Base-by-base conservation (phyloP, 2,888 invertebrate species). In the Hyles lineata region DNA sequence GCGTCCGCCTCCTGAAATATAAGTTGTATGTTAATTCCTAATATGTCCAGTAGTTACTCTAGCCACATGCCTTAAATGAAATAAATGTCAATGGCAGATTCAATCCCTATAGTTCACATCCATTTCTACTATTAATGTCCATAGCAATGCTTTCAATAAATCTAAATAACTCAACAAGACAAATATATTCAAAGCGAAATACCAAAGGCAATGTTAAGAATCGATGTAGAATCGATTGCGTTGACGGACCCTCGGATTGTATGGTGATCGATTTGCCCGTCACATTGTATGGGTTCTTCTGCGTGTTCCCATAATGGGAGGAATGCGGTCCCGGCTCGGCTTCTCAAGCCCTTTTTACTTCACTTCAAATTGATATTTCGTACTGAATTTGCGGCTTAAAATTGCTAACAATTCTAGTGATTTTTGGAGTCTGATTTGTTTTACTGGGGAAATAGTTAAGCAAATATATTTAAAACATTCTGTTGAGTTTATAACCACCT, bases 131-230 rank as follows among this genome's bases (percentile, higher is more conserved):
- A 11, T 11, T 9, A 35, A 35, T 35, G 35, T 35, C 43, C 15
- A 15, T 43, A 29, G 29, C 29, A 29, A 29, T 29, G 29, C 29
- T 29, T 29, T 29, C 29, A 43, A 43, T 43, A 43, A 43, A 43
- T 43, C 43, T 35, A 21, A 15, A 43, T 11, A 62, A 29, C 8
- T 50, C 43, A 67, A 43, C 17, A 67, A 21, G 43, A 50, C n/a
- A 23, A 23, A 67, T 67, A 17, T 21, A 67, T 67, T 67, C 67
- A 50, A 67, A 67, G 43, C 67, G 15, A 25, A 50, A 67, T 67
- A 50, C 67, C 21, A 55, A 43, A 67, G 21, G 61, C 73, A 75
- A 74, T 55, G 55, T 61, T 70, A 72, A 67, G 71, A 72, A 63
- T 60, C 43, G 67, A 50, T 69, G 52, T 43, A 67, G 55, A 74